Evolutionary conservation across 2,888 invertebrate species (phyloP), one percentile per base, ranked within the genome.

Genomic region (Pardosa pseudoannulata): DNA sequence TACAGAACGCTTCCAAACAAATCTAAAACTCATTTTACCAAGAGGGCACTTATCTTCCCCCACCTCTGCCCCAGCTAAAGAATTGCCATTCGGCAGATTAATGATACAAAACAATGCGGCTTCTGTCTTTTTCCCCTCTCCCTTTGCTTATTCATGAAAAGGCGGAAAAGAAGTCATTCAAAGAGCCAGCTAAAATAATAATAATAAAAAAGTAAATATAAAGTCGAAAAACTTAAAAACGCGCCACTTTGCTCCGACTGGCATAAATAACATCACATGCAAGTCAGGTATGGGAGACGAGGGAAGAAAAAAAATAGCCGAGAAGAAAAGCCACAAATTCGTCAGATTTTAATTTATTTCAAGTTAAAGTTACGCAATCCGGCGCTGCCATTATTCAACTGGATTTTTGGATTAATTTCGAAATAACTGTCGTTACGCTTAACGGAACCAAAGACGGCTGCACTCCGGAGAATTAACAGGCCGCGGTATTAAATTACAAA

Each of bases 71-170:
- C 3, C 3, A 56, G 2, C 23, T 56, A 23, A 56, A 56, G 23
- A 23, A 23, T 56, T 23, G 56, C 5, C 23, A 56, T 56, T 56
- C 5, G 19, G 23, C 56, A 56, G 56, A 56, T 56, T 56, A 56
- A 56, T 56, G 56, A 56, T 56, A 56, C 23, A 23, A 56, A 56
- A 56, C 56, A 56, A 56, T 11, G 56, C 16, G 46, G 1, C 46
- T 16, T 16, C 46, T 16, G 9, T 16, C 46, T 46, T 2, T 16
- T 16, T 16, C 46, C 46, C 46, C 46, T 16, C 46, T 46, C 46
- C 16, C 2, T 16, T 46, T 46, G 5, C 16, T 16, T 16, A 46
- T 46, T 46, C 46, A 13, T 46, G 16, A 7, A 46, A 46, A 6
- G 23, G 56, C 2, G 23, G 56, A 56, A n/a, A 56, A 23, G 56